Evolutionary conservation across 2,888 invertebrate genomes (phyloP).

Genomic region (Mythimna ferrago): DNA sequence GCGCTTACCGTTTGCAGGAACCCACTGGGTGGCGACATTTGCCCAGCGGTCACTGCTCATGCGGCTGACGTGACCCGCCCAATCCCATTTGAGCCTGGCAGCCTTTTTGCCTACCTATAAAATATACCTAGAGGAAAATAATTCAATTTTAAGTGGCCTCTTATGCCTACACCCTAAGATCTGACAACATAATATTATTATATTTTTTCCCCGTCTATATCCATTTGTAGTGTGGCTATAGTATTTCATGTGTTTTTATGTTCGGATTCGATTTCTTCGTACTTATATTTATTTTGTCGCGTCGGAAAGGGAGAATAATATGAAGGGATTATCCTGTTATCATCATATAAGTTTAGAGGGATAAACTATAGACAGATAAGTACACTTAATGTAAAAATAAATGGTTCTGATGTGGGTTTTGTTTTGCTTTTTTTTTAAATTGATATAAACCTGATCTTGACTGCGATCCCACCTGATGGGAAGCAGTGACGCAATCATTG

Average conservation of each 20-base stretch:
- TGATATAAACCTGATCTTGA: no score
- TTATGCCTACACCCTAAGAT: slow-evolving; percentile 20
- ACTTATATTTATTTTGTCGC: slow-evolving; percentile 57
- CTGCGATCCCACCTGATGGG: no score
- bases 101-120: no score
- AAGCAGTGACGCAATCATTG: no score
- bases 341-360: slow-evolving; percentile 25
- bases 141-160: neutral
- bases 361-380: neutral
- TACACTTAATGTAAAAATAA: slow-evolving; percentile 14
- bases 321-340: slow-evolving; percentile 42
- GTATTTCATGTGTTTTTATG: slow-evolving; percentile 53
- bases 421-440: neutral
- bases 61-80: no score
- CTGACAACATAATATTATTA: slow-evolving; percentile 57
- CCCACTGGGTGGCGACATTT: no score
- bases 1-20: no score
- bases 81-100: no score
- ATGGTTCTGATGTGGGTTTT: neutral
- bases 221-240: slow-evolving; percentile 57
- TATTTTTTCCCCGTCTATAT: slow-evolving; percentile 55
- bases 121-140: neutral
- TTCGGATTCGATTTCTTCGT: slow-evolving; percentile 49
- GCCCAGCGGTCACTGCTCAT: no score
- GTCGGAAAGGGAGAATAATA: slow-evolving; percentile 23